Percentiles rank a stretch among this genome's conserved stretches.
phyloP scores from a whole-genome alignment of 2,888 invertebrate species.

The Acholoe squamosa region DNA sequence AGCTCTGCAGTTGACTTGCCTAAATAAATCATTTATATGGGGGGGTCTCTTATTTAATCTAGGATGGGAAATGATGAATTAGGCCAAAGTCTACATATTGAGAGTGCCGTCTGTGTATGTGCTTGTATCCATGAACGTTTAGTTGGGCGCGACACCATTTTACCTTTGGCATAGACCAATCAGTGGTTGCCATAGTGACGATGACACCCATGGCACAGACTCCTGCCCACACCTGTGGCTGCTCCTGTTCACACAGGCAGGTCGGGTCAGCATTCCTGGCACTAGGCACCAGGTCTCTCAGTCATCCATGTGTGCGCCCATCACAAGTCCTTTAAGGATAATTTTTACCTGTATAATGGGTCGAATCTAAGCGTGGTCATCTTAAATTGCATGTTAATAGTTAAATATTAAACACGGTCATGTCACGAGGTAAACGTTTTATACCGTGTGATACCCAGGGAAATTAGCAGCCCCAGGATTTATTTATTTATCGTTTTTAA shows the following conservation, averaged over 20 bases:
- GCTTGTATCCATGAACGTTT: not conserved
- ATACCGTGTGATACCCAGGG: not conserved
- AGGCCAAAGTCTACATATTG: no score
- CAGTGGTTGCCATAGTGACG: constrained; percentile 46
- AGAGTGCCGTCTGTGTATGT: not conserved
- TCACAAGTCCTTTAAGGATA: not conserved
- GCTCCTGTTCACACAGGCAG: not conserved
- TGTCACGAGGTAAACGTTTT: constrained; percentile 14
- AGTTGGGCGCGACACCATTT: constrained; percentile 10
- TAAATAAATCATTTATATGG: no score
- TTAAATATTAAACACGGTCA: not conserved
- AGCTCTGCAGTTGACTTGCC: no score
- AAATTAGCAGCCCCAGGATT: constrained; percentile 6
- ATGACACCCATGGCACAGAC: constrained; percentile 11
- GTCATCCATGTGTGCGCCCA: not conserved
- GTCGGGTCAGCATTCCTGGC: not conserved
- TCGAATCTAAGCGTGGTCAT: not conserved
- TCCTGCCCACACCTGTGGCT: constrained; percentile 35
- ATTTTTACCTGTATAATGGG: not conserved
- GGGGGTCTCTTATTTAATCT: no score
- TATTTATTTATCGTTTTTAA: not conserved
- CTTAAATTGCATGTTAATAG: not conserved
- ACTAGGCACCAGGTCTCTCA: not conserved
- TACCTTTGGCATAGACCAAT: constrained; percentile 42
- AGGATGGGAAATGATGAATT: no score